Conservation (phyloP, 2,113 vertebrate genomes). For the Mustelus asterias region DNA sequence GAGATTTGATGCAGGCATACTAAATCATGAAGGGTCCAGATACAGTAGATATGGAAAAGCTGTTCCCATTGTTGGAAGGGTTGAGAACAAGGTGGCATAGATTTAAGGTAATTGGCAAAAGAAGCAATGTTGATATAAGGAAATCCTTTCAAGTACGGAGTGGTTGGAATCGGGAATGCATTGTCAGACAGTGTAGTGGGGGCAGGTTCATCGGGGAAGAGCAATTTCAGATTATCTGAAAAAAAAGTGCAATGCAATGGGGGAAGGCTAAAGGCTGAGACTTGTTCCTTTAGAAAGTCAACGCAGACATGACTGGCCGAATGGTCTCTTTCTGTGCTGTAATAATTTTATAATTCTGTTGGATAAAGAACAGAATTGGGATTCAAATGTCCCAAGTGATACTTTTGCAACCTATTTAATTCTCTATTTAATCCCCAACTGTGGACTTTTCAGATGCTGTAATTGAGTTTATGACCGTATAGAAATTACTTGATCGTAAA, state of each 20-base stretch:
- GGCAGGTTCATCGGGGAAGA: background rate
- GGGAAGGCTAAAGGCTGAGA: background rate
- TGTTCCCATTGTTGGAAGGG: too few relatives aligned
- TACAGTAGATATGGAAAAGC: too few relatives aligned
- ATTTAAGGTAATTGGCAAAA: too few relatives aligned
- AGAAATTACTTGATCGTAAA: background rate
- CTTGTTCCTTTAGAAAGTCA: background rate
- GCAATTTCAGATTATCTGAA: too few relatives aligned
- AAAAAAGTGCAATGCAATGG: background rate
- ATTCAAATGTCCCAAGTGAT: background rate
- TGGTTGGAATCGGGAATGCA: too few relatives aligned
- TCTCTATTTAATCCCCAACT: background rate
- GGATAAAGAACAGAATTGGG: background rate
- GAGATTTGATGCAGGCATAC: too few relatives aligned
- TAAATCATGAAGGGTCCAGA: too few relatives aligned
- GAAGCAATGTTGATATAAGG: too few relatives aligned
- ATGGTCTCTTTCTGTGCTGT: background rate
- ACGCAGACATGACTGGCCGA: background rate
- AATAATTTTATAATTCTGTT: background rate
- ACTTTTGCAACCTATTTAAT: background rate
- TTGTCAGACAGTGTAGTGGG: background rate
- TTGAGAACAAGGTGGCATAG: too few relatives aligned
- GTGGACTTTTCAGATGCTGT: background rate
- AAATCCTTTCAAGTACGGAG: too few relatives aligned
- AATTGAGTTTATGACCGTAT: background rate